phyloP scores from a whole-genome alignment of 1,140 invertebrate genomes.

The Streblospio benedicti region DNA sequence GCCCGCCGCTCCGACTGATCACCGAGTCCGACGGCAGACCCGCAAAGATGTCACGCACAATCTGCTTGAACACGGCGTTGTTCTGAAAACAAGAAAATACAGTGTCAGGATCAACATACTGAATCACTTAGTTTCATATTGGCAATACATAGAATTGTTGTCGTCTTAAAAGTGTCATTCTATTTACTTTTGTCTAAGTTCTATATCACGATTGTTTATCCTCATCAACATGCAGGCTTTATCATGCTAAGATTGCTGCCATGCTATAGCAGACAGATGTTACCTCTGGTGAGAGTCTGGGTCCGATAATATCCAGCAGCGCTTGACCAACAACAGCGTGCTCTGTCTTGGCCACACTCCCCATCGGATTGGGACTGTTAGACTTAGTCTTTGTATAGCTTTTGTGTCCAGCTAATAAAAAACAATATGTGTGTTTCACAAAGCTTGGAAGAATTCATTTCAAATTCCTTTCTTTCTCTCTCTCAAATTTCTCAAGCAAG shows the following conservation, averaged over 20 bases:
- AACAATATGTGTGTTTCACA: no score
- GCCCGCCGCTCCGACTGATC: no score
- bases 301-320: slow-evolving; percentile 39
- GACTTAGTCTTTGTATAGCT: slow-evolving; percentile 23
- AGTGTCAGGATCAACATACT: background rate
- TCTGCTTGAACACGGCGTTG: slow-evolving; percentile 34
- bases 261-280: no score
- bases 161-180: background rate
- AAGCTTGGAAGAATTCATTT: no score
- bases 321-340: slow-evolving; percentile 40
- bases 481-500: no score
- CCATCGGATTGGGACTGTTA: slow-evolving; percentile 39
- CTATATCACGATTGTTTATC: no score
- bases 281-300: slow-evolving; percentile 39
- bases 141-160: no score
- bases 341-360: slow-evolving; percentile 38
- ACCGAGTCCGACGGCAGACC: slow-evolving; percentile 33
- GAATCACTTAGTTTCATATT: no score
- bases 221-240: no score
- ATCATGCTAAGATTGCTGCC: no score
- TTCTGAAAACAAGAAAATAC: slow-evolving; percentile 23
- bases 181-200: background rate
- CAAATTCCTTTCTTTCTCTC: no score
- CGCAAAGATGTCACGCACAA: slow-evolving; percentile 39
- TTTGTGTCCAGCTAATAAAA: background rate